Conservation (phyloP, 2,113 vertebrate genomes). For the Sylvilagus bachmani region DNA sequence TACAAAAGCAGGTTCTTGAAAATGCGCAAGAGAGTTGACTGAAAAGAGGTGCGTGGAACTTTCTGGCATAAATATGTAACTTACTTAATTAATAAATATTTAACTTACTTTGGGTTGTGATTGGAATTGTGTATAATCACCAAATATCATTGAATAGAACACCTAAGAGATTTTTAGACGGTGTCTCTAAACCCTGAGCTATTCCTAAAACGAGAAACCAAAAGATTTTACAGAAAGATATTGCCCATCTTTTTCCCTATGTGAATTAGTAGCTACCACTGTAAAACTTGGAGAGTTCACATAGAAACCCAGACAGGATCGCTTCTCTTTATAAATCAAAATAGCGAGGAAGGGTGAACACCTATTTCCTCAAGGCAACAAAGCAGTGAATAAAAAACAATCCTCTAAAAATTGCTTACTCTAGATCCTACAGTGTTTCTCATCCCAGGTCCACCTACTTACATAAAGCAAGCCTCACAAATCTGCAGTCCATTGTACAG, state of each 20-base stretch:
- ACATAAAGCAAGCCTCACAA: not conserved
- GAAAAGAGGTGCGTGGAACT: not conserved
- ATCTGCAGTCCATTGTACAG: not conserved
- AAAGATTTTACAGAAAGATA: not conserved
- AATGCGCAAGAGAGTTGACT: not conserved
- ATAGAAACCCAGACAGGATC: not conserved
- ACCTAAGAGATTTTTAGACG: not conserved
- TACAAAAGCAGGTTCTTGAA: constrained; percentile 23
- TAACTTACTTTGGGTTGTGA: not conserved
- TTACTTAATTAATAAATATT: too few species aligned
- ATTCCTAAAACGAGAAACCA: not conserved
- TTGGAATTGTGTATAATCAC: not conserved
- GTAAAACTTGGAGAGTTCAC: not conserved
- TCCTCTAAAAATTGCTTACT: not conserved
- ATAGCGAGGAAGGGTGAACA: not conserved
- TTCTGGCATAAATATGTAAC: not conserved
- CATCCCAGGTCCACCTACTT: not conserved
- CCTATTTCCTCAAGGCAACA: not conserved
- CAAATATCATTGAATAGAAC: not conserved
- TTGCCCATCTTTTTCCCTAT: not conserved
- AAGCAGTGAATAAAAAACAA: not conserved
- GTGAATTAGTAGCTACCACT: not conserved
- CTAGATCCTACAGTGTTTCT: not conserved
- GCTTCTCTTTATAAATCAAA: not conserved
- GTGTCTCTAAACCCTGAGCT: not conserved